Evolutionary conservation across 2,888 invertebrate species (phyloP), one percentile per base, ranked within the genome.

Genomic region (Limnephilus auricula): DNA sequence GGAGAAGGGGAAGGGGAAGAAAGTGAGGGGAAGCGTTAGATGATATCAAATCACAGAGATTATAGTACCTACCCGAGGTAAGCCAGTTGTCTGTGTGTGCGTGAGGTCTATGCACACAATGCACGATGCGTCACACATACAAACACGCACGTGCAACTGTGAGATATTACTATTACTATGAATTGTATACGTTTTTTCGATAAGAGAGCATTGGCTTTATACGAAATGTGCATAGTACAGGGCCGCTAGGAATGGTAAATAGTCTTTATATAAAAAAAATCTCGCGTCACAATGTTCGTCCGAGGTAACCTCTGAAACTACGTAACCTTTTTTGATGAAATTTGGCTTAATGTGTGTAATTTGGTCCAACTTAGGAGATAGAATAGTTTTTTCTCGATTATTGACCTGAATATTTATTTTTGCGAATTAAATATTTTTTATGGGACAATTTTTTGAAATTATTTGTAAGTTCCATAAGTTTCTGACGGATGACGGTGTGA

Each of bases 161-260:
- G 25, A 37, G 12, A 32, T 5, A 82, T 32, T 40, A 45, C 3
- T 45, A 40, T 13, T 40, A 40, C 85, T 45, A 85, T 2, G 85
- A 40, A 85, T 0, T n/a, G 85, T 40, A 13, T 30, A 85, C 85
- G 30, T 45, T 85, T 85, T 85, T 85, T 37, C 13, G 85, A 85
- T 85, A 85, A 40, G 85, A 85, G 85, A 30, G 40, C 85, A 85
- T 37, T 85, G 85, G 40, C 85, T 40, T 12, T 1, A 25, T 34
- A 34, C 34, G 34, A 82, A 82, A 40, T 85, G 12, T 37, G 65
- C 65, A 65, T 65, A n/a, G n/a, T 25, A 30, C 85, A 85, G 85
- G 85, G 13, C 85, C 85, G 85, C 40, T 37, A n/a, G 12, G 85
- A 2, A n/a, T 2, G 2, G 1, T n/a, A 25, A n/a, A 65, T 25